Percentiles rank a stretch among this genome's conserved stretches.
Evolutionary conservation across 2,797 vertebrate genomes (phyloP).

Genomic region (Anolis apletophallus): DNA sequence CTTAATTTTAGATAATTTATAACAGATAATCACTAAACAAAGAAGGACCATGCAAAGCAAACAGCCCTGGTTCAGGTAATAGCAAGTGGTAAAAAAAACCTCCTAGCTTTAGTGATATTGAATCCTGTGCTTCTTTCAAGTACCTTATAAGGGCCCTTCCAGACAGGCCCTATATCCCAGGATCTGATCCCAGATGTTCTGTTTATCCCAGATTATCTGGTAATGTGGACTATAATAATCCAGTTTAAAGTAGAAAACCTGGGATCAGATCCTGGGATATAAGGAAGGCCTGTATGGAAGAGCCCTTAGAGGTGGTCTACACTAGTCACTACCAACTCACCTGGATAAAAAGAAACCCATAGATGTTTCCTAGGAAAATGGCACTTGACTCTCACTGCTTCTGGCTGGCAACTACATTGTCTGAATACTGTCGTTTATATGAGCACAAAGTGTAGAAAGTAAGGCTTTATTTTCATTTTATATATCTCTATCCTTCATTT

Average conservation of each 20-base stretch:
- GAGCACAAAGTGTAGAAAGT: neutral
- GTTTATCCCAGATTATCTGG: too few species aligned
- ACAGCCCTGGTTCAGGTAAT: neutral
- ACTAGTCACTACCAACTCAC: neutral
- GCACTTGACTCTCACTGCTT: neutral
- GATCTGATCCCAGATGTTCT: too few species aligned
- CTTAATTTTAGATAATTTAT: neutral
- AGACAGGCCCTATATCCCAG: too few species aligned
- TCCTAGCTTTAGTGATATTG: neutral
- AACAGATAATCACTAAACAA: neutral
- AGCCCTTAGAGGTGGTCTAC: neutral
- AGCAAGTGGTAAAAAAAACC: neutral
- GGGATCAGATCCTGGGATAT: too few species aligned
- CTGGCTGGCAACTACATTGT: neutral
- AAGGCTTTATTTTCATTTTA: neutral
- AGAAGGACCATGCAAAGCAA: neutral
- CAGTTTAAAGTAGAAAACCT: too few species aligned
- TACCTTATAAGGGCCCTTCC: too few species aligned
- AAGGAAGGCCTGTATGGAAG: too few species aligned
- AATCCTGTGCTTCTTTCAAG: neutral
- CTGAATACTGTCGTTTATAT: constrained; percentile 1
- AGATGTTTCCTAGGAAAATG: neutral
- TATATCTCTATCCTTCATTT: neutral
- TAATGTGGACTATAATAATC: too few species aligned
- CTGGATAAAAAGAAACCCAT: neutral